Conservation (phyloP, 2,113 vertebrate species). For the Psammodynastes pulverulentus region DNA sequence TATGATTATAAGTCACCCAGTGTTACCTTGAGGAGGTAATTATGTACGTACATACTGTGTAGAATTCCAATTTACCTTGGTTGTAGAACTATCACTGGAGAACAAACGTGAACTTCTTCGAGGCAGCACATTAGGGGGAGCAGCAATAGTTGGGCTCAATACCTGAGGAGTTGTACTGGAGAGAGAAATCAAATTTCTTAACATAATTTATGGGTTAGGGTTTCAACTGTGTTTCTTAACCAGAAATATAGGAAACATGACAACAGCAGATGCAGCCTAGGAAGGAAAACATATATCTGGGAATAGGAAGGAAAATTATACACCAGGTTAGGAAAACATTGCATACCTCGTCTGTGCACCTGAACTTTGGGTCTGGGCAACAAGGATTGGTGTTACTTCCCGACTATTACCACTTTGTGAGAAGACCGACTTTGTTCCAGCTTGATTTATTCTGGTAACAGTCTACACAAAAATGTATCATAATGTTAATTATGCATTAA, state of each 20-base stretch:
- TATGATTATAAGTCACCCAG: background rate
- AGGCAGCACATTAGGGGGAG: conserved; percentile 93
- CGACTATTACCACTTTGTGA: conserved; percentile 95
- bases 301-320: background rate
- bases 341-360: conserved; percentile 93
- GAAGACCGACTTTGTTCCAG: conserved; percentile 93
- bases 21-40: background rate
- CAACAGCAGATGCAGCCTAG: background rate
- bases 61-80: conserved; percentile 80
- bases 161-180: conserved; percentile 94
- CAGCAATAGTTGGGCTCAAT: conserved; percentile 94
- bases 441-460: conserved; percentile 91
- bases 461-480: conserved; percentile 70
- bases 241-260: background rate
- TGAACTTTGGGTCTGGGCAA: conserved; percentile 93
- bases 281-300: background rate
- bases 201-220: background rate
- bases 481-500: background rate
- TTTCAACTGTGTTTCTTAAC: background rate
- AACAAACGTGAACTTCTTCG: conserved; percentile 94
- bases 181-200: background rate
- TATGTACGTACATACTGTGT: no score
- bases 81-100: conserved; percentile 95
- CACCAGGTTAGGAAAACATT: background rate
- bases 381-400: conserved; percentile 89